Evolutionary conservation across 2,888 invertebrate genomes (phyloP), one percentile per base, ranked within the genome.

Genomic region (Melipona beecheii): DNA sequence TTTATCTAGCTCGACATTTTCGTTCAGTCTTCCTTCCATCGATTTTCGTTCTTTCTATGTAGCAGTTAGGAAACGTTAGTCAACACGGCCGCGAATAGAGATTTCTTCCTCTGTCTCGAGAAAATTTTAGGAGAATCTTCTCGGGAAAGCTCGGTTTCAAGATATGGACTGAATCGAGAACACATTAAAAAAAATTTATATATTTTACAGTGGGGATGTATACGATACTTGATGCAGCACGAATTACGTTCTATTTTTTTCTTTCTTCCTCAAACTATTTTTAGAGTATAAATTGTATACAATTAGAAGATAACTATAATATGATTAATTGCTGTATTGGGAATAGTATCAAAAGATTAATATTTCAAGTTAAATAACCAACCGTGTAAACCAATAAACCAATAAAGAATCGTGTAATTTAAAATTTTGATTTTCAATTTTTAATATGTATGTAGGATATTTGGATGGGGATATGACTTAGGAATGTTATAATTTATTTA

Each of bases 1-100:
- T 85, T 77, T 84, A 84, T 81, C 77, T 85, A 72, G 58, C 85
- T 66, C 69, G 27, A 52, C 58, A 72, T 62, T 74, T 80, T 70
- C 74, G 69, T 64, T 68, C 65, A 31, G 21, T 70, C 69, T 52
- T 52, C 43, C 49, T 49, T 24, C 72, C 19, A 43, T 9, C 71
- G 78, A 78, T 58, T 24, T 52, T 56, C 69, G 49, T 31, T 49
- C 58, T 56, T 64, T 52, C 66, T 49, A 50, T 31, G 21, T 66
- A 71, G 62, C 64, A 64, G 84, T 82, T 78, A 70, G 75, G n/a
- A 75, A 77, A 82, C 82, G 74, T 83, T 74, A 73, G 64, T 65
- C 70, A 60, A 58, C 54, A 21, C 73, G 49, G 24, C 58, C 77
- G 60, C 76, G 24, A 54, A 60, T 43, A 81, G 31, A 69, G 31